phyloP scores from a whole-genome alignment of 1,140 invertebrate species.

The Halesus radiatus region DNA sequence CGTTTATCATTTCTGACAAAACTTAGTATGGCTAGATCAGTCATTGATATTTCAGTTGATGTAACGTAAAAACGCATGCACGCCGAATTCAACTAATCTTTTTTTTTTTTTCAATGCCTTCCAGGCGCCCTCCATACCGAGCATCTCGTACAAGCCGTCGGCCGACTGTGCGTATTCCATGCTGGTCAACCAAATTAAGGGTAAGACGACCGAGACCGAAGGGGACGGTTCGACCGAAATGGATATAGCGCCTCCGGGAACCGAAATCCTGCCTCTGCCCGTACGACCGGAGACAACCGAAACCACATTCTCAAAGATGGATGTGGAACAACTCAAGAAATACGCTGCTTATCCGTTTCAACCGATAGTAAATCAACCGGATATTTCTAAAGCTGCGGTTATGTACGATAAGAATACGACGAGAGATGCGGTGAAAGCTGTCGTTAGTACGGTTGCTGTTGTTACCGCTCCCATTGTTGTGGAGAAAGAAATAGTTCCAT shows the following conservation, averaged over 20 bases:
- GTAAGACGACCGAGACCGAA: slow-evolving; percentile 58
- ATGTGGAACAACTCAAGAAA: slow-evolving; percentile 17
- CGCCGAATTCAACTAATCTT: not conserved
- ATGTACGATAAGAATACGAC: slow-evolving; percentile 58
- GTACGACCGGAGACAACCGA: slow-evolving; percentile 18
- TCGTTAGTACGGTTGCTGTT: not conserved
- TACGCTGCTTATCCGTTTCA: slow-evolving; percentile 21
- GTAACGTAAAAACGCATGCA: too few relatives aligned
- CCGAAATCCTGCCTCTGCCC: slow-evolving; percentile 59
- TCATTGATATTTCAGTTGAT: too few relatives aligned
- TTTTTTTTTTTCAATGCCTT: slow-evolving; percentile 41
- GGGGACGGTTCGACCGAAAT: slow-evolving; percentile 56
- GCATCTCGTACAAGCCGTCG: slow-evolving; percentile 83
- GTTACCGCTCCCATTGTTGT: not conserved
- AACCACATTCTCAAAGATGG: slow-evolving; percentile 29
- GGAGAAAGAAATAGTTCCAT: slow-evolving; percentile 27
- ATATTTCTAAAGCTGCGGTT: slow-evolving; percentile 61
- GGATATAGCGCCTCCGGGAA: slow-evolving; percentile 65
- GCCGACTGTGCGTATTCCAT: slow-evolving; percentile 88
- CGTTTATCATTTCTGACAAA: too few relatives aligned
- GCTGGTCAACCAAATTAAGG: slow-evolving; percentile 86
- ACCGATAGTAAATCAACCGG: slow-evolving; percentile 44
- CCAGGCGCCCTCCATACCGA: slow-evolving; percentile 77
- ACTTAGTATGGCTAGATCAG: too few relatives aligned
- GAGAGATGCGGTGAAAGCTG: not conserved